Percentiles rank a stretch among this genome's conserved stretches.
Conservation (phyloP, 1,140 invertebrate species). For the Vanessa tameamea region DNA sequence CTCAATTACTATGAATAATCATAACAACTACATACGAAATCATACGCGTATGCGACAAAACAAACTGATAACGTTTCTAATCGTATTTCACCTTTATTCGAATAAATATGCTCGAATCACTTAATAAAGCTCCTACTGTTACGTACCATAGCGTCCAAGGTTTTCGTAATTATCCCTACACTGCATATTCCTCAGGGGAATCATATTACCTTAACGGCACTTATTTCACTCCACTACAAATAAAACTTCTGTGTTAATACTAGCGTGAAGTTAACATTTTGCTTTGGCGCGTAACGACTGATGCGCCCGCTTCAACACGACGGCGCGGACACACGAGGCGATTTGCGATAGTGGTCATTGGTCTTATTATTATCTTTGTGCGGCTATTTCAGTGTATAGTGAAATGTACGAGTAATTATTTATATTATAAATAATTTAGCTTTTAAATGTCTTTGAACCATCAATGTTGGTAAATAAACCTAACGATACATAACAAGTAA, state of each 20-base stretch:
- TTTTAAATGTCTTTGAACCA: too few species aligned
- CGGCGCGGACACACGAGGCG: background rate
- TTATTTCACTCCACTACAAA: background rate
- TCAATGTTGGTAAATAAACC: too few species aligned
- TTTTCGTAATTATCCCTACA: conserved; percentile 34
- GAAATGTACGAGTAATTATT: background rate
- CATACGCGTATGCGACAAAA: too few species aligned
- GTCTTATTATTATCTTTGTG: background rate
- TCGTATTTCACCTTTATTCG: too few species aligned
- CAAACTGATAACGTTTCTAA: background rate
- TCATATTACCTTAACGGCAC: conserved; percentile 4
- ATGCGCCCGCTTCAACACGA: background rate
- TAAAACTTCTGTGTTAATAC: background rate
- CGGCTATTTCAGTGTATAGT: background rate
- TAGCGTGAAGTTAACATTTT: conserved; percentile 6
- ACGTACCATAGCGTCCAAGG: conserved; percentile 35
- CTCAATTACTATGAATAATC: too few species aligned
- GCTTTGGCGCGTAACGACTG: conserved; percentile 1
- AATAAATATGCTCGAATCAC: too few species aligned
- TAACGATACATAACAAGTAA: too few species aligned
- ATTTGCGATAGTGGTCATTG: conserved; percentile 3
- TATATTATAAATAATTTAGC: background rate
- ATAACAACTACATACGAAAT: too few species aligned
- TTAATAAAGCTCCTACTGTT: too few species aligned
- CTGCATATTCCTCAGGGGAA: conserved; percentile 31